Evolutionary conservation across 2,797 vertebrate genomes (phyloP).

Genomic region (Mormyrops attenuatus): DNA sequence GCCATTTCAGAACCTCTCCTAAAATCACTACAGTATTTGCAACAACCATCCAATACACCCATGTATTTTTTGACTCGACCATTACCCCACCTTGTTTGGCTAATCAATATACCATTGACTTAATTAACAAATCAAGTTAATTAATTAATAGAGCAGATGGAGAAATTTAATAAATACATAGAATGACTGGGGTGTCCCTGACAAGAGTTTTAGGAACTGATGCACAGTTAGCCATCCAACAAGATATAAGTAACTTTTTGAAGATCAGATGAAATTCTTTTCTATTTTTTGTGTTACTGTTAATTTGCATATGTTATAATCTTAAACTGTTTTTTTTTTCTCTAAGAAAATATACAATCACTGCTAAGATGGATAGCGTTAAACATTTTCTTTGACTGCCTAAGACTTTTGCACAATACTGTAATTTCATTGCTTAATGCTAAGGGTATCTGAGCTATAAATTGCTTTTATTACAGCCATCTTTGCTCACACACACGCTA

Average conservation of each 20-base stretch:
- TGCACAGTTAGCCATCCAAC: neutral
- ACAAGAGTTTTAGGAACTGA: neutral
- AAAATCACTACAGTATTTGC: neutral
- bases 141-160: neutral
- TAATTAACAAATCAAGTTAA: neutral
- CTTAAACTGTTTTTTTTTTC: neutral
- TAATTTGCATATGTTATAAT: neutral
- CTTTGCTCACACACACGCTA: neutral
- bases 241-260: neutral
- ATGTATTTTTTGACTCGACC: neutral
- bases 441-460: neutral
- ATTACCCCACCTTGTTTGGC: neutral
- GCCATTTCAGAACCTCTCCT: neutral
- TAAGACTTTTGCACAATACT: neutral
- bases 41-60: neutral
- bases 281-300: neutral
- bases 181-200: neutral
- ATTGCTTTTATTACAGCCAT: neutral
- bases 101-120: neutral
- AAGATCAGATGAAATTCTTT: neutral
- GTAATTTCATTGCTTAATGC: neutral
- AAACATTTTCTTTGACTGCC: neutral
- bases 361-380: too few relatives aligned
- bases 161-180: neutral
- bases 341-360: too few relatives aligned